Evolutionary conservation across 2,797 vertebrate genomes (phyloP).

Genomic region (Petrocephalus schoutedeni): DNA sequence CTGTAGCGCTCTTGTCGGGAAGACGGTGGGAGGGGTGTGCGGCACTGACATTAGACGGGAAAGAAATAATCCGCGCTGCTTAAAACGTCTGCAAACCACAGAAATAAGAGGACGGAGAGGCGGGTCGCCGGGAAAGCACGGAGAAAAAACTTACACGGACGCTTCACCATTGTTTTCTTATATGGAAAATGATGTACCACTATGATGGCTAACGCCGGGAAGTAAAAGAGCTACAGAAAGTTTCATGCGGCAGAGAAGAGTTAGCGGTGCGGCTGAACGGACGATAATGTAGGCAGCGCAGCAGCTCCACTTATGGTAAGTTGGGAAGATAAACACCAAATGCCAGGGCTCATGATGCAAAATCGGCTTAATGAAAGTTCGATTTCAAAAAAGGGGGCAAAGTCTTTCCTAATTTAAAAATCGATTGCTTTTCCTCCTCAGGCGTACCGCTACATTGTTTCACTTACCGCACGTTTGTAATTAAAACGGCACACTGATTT

Average conservation of each 20-base stretch:
- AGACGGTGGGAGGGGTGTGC: conserved; percentile 29
- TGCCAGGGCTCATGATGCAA: background rate
- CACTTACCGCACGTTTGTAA: background rate
- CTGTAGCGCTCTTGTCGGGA: conserved; percentile 56
- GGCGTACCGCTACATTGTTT: background rate
- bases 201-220: background rate
- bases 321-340: conserved; percentile 21
- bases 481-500: background rate
- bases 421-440: background rate
- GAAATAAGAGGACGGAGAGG: conserved; percentile 34
- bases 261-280: conserved; percentile 39
- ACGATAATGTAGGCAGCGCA: conserved; percentile 55
- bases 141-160: conserved; percentile 27
- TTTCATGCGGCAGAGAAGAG: background rate
- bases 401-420: background rate
- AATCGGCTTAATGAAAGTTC: background rate
- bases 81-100: conserved; percentile 48
- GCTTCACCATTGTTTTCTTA: background rate
- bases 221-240: conserved; percentile 6
- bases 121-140: background rate
- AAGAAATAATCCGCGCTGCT: background rate
- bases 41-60: conserved; percentile 32
- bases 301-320: conserved; percentile 63
- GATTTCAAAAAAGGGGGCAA: background rate
- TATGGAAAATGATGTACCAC: background rate